phyloP scores from a whole-genome alignment of 2,113 vertebrate species.

The Rattus norvegicus region GRCr8 NC_086033.1:99157501-99158000 shows the following conservation, averaged over 20 bases:
- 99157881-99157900: conserved; percentile 16
- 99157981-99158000: conserved; percentile 64
- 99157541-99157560: not conserved
- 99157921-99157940: conserved; percentile 27
- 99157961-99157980: conserved; percentile 67
- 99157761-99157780: not conserved
- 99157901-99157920: conserved; percentile 59
- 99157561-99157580: not conserved
- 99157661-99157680: not conserved
- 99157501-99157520: not conserved
- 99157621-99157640: not conserved
- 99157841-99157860: not conserved
- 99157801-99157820: conserved; percentile 19
- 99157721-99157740: not conserved
- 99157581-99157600: not conserved
- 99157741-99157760: not conserved
- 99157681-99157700: not conserved
- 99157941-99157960: conserved; percentile 61
- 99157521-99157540: not conserved
- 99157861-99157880: not conserved
- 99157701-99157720: not conserved
- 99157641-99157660: not conserved
- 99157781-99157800: conserved; percentile 23
- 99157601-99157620: not conserved
- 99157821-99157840: not conserved